Base-by-base conservation (phyloP, 30 jellyfish, hydroid and myxozoan genomes). In the Phacellophora camtschatica region DNA sequence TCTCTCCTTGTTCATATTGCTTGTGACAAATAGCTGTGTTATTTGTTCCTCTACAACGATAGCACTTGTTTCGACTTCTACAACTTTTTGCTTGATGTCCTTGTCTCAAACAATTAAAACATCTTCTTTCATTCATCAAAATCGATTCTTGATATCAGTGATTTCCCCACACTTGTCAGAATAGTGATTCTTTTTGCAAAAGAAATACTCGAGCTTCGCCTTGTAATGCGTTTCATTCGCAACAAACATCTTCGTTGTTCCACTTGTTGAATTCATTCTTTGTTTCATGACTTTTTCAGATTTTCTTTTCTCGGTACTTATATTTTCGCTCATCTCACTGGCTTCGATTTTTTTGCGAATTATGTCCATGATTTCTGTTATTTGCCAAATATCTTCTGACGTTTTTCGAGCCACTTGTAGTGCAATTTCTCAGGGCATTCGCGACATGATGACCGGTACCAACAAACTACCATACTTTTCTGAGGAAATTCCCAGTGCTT, bases 51-150 rank as follows among this genome's bases (percentile, higher is more conserved):
- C 24, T 1, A 46, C 90, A 59, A 3, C 10, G n/a, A 22, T 42
- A 12, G 25, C 88, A 75, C 46, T n/a, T 36, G 22, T 65, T 16
- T n/a, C 42, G 7, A 59, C 48, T 28, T 12, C 5, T 0, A 64
- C 90, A 65, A 4, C 16, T 28, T 36, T 66, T 33, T 56, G 85
- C 67, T 3, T 11, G 16, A n/a, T 81, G 92, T 35, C 92, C 85
- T 18, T 50, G 8, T 13, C 35, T 80, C 30, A 80, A 22, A 35
- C 91, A 80, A 16, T 80, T 16, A 51, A 59, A 66, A 23, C 84
- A 64, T 7, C 76, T 24, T 25, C 57, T 64, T 12, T 84, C 84
- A 33, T 62, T 49, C 49, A 16, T 24, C 46, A 79, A 63, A 15
- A 62, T 25, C 84, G 83, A 25, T 35, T 22, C n/a, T 37, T 34